Percentiles rank a stretch among this genome's conserved stretches.
Evolutionary conservation across 2,797 vertebrate species (phyloP).

Genomic region (Acropternis orthonyx): DNA sequence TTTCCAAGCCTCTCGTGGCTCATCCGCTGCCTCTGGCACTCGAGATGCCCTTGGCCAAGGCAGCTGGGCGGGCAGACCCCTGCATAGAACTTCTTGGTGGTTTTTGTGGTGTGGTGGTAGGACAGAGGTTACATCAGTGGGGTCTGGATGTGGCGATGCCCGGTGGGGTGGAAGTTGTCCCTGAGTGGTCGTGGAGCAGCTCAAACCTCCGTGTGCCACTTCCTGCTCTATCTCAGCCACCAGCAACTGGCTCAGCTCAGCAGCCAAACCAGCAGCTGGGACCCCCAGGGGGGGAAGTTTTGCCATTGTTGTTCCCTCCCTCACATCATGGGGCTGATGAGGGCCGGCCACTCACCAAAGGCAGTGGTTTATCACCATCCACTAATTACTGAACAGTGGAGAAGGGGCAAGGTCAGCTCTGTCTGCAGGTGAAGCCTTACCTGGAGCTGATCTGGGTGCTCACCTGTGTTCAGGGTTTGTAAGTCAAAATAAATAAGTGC

Average conservation of each 20-base stretch:
- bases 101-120: not conserved
- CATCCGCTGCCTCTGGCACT: not conserved
- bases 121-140: not conserved
- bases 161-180: not conserved
- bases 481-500: not conserved
- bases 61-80: rapidly evolving
- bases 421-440: not conserved
- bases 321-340: rapidly evolving
- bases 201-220: not conserved
- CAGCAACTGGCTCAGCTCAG: not conserved
- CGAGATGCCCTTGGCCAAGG: rapidly evolving
- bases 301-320: rapidly evolving
- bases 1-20: rapidly evolving
- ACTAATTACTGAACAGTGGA: not conserved
- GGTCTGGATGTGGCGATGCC: rapidly evolving
- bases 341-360: not conserved
- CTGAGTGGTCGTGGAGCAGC: rapidly evolving
- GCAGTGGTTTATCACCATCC: not conserved
- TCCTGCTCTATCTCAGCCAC: not conserved
- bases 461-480: not conserved
- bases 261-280: not conserved
- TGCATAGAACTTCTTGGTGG: rapidly evolving
- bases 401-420: not conserved
- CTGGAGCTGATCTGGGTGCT: not conserved
- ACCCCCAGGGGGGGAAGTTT: not conserved